Conservation (phyloP, 2,888 invertebrate genomes). For the Polia nebulosa region DNA sequence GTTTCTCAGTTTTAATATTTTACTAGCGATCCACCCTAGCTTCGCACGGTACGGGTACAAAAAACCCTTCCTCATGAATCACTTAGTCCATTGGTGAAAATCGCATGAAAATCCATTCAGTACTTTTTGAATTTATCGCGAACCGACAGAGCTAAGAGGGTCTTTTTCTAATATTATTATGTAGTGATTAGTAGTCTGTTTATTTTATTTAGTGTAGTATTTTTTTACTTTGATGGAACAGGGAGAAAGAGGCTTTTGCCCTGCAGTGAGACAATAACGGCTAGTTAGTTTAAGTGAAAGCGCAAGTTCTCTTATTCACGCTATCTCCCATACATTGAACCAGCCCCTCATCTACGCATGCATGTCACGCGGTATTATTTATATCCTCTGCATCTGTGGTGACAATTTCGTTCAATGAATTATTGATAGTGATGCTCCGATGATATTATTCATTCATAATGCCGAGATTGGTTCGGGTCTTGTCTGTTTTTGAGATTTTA, state of each 20-base stretch:
- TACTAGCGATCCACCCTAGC: too few species aligned
- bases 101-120: too few species aligned
- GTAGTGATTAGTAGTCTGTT: neutral
- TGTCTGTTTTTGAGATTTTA: constrained; percentile 26
- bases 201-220: neutral
- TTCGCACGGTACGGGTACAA: too few species aligned
- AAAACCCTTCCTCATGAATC: too few species aligned
- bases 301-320: neutral
- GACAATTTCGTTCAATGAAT: constrained; percentile 72
- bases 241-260: neutral
- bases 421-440: constrained; percentile 64
- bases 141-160: too few species aligned
- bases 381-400: constrained; percentile 70
- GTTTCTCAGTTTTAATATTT: too few species aligned
- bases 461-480: constrained; percentile 37
- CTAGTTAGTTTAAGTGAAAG: neutral
- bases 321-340: constrained; percentile 21
- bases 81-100: too few species aligned
- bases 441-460: constrained; percentile 53
- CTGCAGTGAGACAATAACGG: neutral
- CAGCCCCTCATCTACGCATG: constrained; percentile 49
- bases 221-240: neutral
- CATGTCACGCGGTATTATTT: constrained; percentile 71
- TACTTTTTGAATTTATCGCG: too few species aligned
- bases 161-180: too few species aligned